Evolutionary conservation across 2,113 vertebrate species (phyloP).

Genomic region (Cnemophilus loriae): DNA sequence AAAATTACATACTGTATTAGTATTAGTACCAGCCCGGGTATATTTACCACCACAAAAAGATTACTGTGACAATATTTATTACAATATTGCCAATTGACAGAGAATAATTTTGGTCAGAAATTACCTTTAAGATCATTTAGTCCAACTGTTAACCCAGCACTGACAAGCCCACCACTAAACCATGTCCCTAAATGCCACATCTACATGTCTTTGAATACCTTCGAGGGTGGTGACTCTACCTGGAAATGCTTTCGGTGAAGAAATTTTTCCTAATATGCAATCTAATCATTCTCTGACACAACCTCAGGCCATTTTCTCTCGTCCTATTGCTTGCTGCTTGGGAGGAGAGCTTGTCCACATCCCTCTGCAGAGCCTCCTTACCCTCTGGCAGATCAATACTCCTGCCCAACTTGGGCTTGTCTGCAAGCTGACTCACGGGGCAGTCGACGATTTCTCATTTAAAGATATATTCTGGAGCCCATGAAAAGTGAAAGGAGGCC

Average conservation of each 20-base stretch:
- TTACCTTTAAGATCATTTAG: not conserved
- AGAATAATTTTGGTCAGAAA: not conserved
- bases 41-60: not conserved
- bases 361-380: not conserved
- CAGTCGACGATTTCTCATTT: not conserved
- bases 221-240: too few relatives aligned
- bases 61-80: not conserved
- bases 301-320: not conserved
- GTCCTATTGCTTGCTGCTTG: not conserved
- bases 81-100: not conserved
- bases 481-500: not conserved
- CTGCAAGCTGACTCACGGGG: rapidly evolving
- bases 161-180: not conserved
- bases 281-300: not conserved
- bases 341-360: not conserved
- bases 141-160: not conserved
- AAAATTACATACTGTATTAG: not conserved
- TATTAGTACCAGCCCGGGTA: not conserved
- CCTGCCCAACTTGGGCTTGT: not conserved
- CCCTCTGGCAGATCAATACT: not conserved
- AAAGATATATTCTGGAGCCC: not conserved
- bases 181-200: not conserved
- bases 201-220: not conserved
- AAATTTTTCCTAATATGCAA: not conserved
- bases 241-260: not conserved